Conservation (phyloP, 2,888 invertebrate species). For the Calliopum simillimum region DNA sequence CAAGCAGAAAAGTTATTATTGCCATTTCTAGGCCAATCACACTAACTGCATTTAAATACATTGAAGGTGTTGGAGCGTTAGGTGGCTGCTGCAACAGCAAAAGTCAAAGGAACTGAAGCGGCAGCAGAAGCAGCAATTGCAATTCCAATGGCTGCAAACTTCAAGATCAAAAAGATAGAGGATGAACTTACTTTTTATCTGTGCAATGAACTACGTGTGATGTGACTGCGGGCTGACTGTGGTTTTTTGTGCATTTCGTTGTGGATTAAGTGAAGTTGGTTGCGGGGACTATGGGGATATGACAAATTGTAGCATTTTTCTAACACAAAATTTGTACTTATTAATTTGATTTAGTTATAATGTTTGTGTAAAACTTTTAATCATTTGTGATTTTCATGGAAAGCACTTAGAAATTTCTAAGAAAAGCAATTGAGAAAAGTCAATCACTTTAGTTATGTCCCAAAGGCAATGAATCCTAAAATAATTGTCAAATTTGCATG, state of each 20-base stretch:
- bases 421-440: too few species aligned
- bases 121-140: slow-evolving; percentile 14
- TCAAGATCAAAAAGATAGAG: slow-evolving; percentile 41
- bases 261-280: background rate
- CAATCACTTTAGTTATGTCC: too few species aligned
- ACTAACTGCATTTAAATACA: slow-evolving; percentile 24
- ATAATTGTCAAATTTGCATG: too few species aligned
- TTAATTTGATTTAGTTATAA: too few species aligned
- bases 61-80: slow-evolving; percentile 31
- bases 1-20: slow-evolving; percentile 40
- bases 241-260: background rate
- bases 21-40: slow-evolving; percentile 34
- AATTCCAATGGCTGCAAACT: slow-evolving; percentile 31
- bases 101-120: background rate
- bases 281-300: background rate
- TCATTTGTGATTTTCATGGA: too few species aligned
- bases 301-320: too few species aligned
- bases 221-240: slow-evolving; percentile 31
- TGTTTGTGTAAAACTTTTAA: too few species aligned
- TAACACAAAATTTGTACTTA: too few species aligned
- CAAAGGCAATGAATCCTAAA: too few species aligned
- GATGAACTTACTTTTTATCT: slow-evolving; percentile 38
- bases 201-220: slow-evolving; percentile 35
- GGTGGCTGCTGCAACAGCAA: background rate
- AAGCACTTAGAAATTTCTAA: too few species aligned